These are phyloP conservation scores for Acrossocheilus fasciatus DNA, from an alignment of 2,797 vertebrate species.

Conservation along the genomic window DNA sequence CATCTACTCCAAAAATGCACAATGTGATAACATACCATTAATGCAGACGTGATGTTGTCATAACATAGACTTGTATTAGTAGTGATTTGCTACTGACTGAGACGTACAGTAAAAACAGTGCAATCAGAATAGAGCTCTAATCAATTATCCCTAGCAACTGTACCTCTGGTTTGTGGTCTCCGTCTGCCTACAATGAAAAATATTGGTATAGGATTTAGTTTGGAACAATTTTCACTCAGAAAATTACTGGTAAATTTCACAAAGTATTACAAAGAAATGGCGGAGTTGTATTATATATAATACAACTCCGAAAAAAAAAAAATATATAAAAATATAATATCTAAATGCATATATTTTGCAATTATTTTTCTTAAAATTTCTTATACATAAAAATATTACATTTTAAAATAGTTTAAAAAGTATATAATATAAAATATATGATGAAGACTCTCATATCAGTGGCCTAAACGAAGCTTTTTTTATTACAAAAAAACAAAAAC, in stretches of 20 bases:
- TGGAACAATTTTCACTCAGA: no score
- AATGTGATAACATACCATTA: background rate
- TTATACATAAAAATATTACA: background rate
- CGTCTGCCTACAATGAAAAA: background rate
- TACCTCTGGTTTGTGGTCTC: background rate
- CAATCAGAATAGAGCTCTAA: background rate
- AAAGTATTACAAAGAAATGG: background rate
- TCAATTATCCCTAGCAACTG: background rate
- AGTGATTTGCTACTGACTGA: conserved; percentile 1
- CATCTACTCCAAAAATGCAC: background rate
- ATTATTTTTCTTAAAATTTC: background rate
- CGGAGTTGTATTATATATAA: no score
- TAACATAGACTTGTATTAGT: background rate
- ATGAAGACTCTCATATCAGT: background rate
- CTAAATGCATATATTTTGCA: background rate
- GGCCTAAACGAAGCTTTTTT: no score
- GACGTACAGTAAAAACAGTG: background rate
- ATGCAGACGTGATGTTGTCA: conserved; percentile 10
- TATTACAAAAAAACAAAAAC: no score
- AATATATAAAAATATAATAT: background rate
- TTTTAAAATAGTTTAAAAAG: background rate
- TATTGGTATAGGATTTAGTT: background rate
- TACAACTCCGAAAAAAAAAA: no score
- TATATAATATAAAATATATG: background rate
- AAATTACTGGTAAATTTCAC: no score